Base-by-base conservation (phyloP, 2,888 invertebrate species). In the Hartigia nigra region DNA sequence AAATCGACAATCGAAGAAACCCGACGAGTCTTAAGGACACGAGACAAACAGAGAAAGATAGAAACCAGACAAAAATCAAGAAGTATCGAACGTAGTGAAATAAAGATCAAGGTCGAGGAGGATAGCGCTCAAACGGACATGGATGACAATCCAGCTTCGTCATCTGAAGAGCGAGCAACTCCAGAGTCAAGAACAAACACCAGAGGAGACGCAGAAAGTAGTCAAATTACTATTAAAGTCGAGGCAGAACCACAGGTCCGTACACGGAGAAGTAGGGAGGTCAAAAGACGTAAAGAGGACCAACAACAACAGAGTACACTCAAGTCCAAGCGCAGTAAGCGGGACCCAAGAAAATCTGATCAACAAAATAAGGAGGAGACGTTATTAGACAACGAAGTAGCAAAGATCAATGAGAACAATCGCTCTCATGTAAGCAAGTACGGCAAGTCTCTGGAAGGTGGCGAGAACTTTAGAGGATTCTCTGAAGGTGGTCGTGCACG, bases 191-290 rank as follows among this genome's bases (percentile, higher is more conserved):
- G 76, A 2, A 35, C 55, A 34, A 81, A 74, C 12, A 23, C 23
- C 9, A 86, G 89, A 82, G 88, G 91, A 81, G 92, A 92, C 78
- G 84, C 86, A 14, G 86, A 91, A 79, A 93, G 93, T 74, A 82
- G 88, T 77, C 93, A 93, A 81, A 92, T 93, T 72, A 89, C 91
- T 80, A 93, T 74, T 88, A 92, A 91, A 88, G 84, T 82, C 72
- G 79, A 79, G 32, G 37, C 81, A 14, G 90, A 89, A 31, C 79
- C 83, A 1, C 87, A 86, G 76, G 79, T 82, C 35, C 86, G 91
- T 1, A 88, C 88, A 0, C 82, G 91, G 74, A 86, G 91, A 31
- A 86, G 87, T 35, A 85, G 90, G 35, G 91, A 91, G 36, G 82
- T 83, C 23, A 90, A 90, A 74, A 88, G 84, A 74, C 88, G 89